phyloP scores from a whole-genome alignment of 2,888 invertebrate species.

The Drosophila lutescens region DNA sequence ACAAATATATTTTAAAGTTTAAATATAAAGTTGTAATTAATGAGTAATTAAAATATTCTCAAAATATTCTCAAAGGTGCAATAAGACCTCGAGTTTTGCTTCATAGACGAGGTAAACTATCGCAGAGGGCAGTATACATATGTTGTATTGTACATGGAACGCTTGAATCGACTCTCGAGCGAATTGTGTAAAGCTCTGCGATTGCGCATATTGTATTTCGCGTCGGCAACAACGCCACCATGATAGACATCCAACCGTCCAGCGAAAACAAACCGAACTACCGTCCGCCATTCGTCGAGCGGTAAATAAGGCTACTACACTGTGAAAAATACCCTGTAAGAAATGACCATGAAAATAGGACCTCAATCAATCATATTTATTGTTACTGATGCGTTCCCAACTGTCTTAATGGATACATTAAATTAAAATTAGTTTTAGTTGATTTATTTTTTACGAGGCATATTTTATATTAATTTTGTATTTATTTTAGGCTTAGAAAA shows the following conservation, averaged over 20 bases:
- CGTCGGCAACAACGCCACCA: conserved; percentile 68
- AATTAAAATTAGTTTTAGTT: too few species aligned
- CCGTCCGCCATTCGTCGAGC: conserved; percentile 47
- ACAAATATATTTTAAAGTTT: not conserved
- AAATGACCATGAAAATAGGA: too few species aligned
- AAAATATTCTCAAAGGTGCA: not conserved
- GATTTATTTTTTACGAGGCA: too few species aligned
- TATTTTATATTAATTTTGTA: too few species aligned
- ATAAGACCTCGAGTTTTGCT: not conserved
- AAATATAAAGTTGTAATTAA: not conserved
- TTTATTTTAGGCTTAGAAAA: too few species aligned
- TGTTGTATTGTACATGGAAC: not conserved
- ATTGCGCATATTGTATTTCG: conserved; percentile 75
- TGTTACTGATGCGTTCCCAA: too few species aligned
- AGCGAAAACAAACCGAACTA: conserved; percentile 41
- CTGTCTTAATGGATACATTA: too few species aligned
- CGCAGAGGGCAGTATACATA: not conserved
- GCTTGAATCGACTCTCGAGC: conserved; percentile 44
- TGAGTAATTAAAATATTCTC: not conserved
- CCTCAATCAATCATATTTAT: too few species aligned
- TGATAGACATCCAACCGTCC: conserved; percentile 58
- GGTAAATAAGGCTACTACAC: conserved; percentile 30
- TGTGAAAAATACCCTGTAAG: not conserved
- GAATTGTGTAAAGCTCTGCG: conserved; percentile 69
- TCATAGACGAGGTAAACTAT: not conserved